Evolutionary conservation across 1,140 invertebrate species (phyloP).

Genomic region (Drosophila ohnishii): DNA sequence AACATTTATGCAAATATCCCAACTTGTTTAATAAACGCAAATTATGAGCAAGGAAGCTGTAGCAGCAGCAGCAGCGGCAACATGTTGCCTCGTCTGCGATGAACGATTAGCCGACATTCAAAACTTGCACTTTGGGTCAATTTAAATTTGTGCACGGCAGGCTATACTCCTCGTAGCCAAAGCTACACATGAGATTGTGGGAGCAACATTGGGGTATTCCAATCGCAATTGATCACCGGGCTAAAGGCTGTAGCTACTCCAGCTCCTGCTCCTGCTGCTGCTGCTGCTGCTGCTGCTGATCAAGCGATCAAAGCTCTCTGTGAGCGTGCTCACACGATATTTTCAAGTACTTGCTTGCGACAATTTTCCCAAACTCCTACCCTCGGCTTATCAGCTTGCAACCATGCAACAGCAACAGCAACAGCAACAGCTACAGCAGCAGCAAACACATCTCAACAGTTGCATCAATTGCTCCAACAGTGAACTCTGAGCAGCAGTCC

Average conservation of each 20-base stretch:
- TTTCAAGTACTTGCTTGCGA: slow-evolving; percentile 78
- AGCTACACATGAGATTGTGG: slow-evolving; percentile 68
- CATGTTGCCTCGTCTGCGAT: slow-evolving; percentile 46
- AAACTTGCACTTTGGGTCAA: slow-evolving; percentile 79
- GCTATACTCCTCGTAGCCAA: slow-evolving; percentile 33
- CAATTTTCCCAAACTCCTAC: slow-evolving; percentile 60
- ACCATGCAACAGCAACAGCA: slow-evolving; percentile 66
- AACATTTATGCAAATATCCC: slow-evolving; percentile 72
- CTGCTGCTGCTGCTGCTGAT: slow-evolving; percentile 48
- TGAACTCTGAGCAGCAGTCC: slow-evolving; percentile 63
- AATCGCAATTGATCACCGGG: slow-evolving; percentile 71
- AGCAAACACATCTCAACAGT: slow-evolving; percentile 80
- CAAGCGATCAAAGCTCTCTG: slow-evolving; percentile 52
- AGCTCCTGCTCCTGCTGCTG: slow-evolving; percentile 32
- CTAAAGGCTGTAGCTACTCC: slow-evolving; percentile 31
- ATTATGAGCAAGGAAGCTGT: slow-evolving; percentile 64
- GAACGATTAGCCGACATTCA: slow-evolving; percentile 77
- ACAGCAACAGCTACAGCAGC: slow-evolving; percentile 40
- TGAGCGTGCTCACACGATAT: slow-evolving; percentile 82
- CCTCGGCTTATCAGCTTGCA: slow-evolving; percentile 64
- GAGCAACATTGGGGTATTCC: slow-evolving; percentile 55
- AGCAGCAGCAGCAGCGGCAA: slow-evolving; percentile 33
- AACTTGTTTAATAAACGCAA: slow-evolving; percentile 80
- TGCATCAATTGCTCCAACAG: slow-evolving; percentile 82
- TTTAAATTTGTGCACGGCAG: slow-evolving; percentile 77